Evolutionary conservation across 2,797 vertebrate species (phyloP).

Genomic region (Enteromius afrohamiltoni): DNA sequence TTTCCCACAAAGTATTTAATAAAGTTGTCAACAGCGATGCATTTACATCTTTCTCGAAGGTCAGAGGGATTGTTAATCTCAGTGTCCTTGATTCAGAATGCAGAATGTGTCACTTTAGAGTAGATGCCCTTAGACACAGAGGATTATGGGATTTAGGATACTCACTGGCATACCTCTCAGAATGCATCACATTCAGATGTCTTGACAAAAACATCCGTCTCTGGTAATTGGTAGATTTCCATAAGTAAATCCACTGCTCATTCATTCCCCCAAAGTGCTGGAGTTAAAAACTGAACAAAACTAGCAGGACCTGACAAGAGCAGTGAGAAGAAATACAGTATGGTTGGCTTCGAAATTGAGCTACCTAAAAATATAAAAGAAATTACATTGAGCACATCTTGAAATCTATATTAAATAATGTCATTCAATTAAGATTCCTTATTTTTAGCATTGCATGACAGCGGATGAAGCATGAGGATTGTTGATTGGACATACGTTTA

Average conservation of each 20-base stretch:
- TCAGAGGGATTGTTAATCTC: constrained; percentile 9
- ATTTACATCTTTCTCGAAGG: constrained; percentile 1
- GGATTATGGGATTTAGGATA: constrained; percentile 42
- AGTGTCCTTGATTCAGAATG: constrained; percentile 5
- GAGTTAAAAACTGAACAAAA: constrained; percentile 13
- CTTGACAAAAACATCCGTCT: constrained; percentile 10
- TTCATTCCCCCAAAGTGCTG: constrained; percentile 1
- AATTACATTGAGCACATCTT: background rate
- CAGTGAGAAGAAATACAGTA: background rate
- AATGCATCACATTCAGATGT: constrained; percentile 18
- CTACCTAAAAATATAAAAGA: background rate
- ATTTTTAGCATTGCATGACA: background rate
- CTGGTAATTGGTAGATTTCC: constrained; percentile 39
- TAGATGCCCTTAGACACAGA: constrained; percentile 27
- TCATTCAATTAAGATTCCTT: background rate
- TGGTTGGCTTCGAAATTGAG: background rate
- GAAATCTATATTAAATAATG: background rate
- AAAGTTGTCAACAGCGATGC: background rate
- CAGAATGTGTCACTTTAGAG: constrained; percentile 12
- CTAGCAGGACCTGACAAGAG: background rate
- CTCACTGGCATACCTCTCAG: constrained; percentile 24
- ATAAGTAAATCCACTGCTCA: constrained; percentile 35
- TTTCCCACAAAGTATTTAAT: background rate
- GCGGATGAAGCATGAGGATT: background rate
- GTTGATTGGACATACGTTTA: background rate